These are phyloP conservation scores for Polymixis flavicincta DNA, from an alignment of 2,888 invertebrate genomes.

Conservation along the genomic window DNA sequence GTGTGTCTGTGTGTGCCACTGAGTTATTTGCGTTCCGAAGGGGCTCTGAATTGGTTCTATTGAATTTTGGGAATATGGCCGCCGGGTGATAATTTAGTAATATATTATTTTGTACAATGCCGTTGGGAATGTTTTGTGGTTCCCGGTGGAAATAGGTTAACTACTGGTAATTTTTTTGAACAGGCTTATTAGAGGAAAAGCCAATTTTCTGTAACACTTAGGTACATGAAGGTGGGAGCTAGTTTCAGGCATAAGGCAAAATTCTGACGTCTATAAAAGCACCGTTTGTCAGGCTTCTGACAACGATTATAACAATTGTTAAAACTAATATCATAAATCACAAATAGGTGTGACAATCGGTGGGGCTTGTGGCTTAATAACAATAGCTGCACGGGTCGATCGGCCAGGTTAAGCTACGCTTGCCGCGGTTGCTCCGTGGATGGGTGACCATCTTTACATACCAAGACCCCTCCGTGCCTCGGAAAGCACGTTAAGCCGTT, in stretches of 20 bases:
- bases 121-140: constrained; percentile 21
- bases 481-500: no score
- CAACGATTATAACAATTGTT: neutral
- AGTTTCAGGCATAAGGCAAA: neutral
- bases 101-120: constrained; percentile 50
- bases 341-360: no score
- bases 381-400: no score
- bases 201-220: neutral
- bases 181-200: neutral
- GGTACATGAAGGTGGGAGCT: neutral
- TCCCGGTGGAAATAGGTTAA: constrained; percentile 2
- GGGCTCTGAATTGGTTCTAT: constrained; percentile 33
- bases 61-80: constrained; percentile 38
- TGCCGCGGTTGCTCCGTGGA: no score
- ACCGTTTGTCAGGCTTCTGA: neutral
- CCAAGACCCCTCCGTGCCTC: no score
- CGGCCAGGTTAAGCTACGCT: no score
- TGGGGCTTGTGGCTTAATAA: no score
- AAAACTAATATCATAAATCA: no score
- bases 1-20: constrained; percentile 29
- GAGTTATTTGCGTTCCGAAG: constrained; percentile 47
- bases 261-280: neutral
- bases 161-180: constrained; percentile 10
- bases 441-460: no score
- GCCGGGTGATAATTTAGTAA: constrained; percentile 33